A percentile compares a stretch with the other conserved stretches of the same genome.
These are phyloP conservation scores for Lerista edwardsae DNA, from an alignment of 2,797 vertebrate species.

Conservation along the genomic window DNA sequence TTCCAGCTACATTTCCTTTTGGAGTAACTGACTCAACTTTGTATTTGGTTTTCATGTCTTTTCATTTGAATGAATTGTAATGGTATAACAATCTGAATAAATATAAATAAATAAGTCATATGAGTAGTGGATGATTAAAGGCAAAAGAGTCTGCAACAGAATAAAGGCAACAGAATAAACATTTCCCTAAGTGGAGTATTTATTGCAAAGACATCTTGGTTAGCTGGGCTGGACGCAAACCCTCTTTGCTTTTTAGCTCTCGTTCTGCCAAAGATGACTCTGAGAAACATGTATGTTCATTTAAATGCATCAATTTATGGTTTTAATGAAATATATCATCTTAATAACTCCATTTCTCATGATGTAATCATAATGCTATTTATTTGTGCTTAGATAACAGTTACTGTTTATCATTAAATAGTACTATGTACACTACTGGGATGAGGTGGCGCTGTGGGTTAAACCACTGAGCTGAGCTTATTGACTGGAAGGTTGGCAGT, in stretches of 20 bases:
- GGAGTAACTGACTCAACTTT: constrained; percentile 23
- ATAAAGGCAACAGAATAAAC: no score
- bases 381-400: background rate
- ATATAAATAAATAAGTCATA: background rate
- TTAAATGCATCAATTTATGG: background rate
- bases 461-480: no score
- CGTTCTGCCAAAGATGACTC: background rate
- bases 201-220: background rate
- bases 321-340: background rate
- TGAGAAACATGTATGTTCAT: background rate
- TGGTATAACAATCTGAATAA: background rate
- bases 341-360: background rate
- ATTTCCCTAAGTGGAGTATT: background rate
- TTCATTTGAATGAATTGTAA: constrained; percentile 43
- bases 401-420: no score
- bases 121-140: constrained; percentile 32
- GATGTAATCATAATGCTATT: background rate
- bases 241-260: background rate
- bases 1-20: background rate
- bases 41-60: constrained; percentile 36
- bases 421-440: no score
- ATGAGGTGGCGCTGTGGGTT: no score
- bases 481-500: no score
- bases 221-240: background rate
- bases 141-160: background rate